A percentile compares a stretch with the other conserved stretches of the same genome.
These are phyloP conservation scores for Pachyseris speciosa DNA, from an alignment of 64 coral and sea anemone genomes.

Conservation along the genomic window DNA sequence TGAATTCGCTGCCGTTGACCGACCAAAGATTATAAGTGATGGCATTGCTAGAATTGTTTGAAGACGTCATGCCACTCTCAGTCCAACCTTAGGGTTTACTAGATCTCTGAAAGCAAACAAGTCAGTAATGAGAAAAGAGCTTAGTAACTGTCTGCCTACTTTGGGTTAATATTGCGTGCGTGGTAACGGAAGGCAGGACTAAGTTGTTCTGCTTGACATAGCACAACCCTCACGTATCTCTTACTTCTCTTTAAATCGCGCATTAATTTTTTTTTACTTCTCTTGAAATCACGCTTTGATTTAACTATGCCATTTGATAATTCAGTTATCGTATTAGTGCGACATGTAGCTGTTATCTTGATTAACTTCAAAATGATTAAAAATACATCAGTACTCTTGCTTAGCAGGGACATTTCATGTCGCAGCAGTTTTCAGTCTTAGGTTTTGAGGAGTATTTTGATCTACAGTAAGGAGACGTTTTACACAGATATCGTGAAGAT, in stretches of 20 bases:
- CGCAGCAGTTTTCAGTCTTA: too few relatives aligned
- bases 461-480: too few relatives aligned
- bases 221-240: conserved; percentile 1
- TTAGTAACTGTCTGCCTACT: too few relatives aligned
- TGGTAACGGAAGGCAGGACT: neutral
- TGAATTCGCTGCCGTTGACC: conserved; percentile 4
- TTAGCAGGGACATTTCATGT: too few relatives aligned
- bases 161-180: neutral
- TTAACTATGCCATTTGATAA: neutral
- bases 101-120: neutral
- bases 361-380: too few relatives aligned
- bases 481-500: too few relatives aligned
- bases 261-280: neutral
- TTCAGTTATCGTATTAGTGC: too few relatives aligned
- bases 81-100: neutral
- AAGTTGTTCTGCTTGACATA: neutral
- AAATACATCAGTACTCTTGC: too few relatives aligned
- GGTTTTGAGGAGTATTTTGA: too few relatives aligned
- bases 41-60: neutral
- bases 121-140: neutral
- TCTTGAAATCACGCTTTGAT: too few relatives aligned
- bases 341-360: too few relatives aligned
- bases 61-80: neutral
- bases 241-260: neutral
- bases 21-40: conserved; percentile 18